A percentile compares a stretch with the other conserved stretches of the same genome.
phyloP scores from a whole-genome alignment of 2,888 invertebrate species.

The Amblyteles armatorius region DNA sequence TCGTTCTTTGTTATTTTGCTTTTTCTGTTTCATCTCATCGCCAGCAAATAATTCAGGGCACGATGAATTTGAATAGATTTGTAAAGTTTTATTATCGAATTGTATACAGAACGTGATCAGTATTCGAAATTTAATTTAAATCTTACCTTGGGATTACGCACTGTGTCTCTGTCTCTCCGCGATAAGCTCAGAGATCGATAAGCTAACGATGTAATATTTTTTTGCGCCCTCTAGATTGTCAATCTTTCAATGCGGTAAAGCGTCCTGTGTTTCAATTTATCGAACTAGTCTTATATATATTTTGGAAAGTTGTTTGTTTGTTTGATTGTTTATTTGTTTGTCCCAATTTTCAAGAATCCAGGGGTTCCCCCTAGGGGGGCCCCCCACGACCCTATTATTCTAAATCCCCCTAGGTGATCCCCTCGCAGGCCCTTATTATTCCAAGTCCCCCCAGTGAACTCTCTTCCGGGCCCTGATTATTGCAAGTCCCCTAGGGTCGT shows the following conservation, averaged over 20 bases:
- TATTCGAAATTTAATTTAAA: slow-evolving; percentile 35
- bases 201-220: slow-evolving; percentile 1
- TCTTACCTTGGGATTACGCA: slow-evolving; percentile 59
- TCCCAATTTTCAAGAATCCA: neutral
- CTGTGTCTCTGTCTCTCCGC: neutral
- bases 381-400: too few species aligned
- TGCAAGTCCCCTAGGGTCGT: neutral
- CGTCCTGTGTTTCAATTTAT: slow-evolving; percentile 62
- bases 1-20: slow-evolving; percentile 2
- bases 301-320: neutral
- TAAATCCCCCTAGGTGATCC: too few species aligned
- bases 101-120: slow-evolving; percentile 62
- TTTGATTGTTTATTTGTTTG: neutral
- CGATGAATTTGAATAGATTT: slow-evolving; percentile 47
- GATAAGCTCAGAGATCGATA: slow-evolving; percentile 15
- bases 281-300: slow-evolving; percentile 40
- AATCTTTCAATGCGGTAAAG: slow-evolving; percentile 39
- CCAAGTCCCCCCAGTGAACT: too few species aligned
- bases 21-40: slow-evolving; percentile 11
- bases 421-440: too few species aligned
- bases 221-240: neutral
- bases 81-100: slow-evolving; percentile 65
- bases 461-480: neutral
- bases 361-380: too few species aligned
- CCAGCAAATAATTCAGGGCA: slow-evolving; percentile 40